Base-by-base conservation (phyloP, 2,797 vertebrate genomes). In the Prionace glauca region DNA sequence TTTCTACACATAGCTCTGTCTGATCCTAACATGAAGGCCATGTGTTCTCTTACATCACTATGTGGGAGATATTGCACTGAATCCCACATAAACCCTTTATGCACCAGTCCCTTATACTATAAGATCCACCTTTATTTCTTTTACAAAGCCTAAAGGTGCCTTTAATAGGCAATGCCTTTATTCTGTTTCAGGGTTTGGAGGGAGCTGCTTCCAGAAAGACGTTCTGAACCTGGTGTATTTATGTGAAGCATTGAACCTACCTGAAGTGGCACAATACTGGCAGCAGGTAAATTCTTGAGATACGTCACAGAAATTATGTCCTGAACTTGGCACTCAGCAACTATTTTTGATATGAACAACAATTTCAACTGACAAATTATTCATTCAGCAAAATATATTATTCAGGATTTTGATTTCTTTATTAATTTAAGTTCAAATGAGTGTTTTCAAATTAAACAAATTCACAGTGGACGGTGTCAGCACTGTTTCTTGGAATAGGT, bases 181-280 rank as follows among this genome's bases (percentile, higher is more conserved):
- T 41, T 86, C 36, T 91, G 26, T 96, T 96, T 95, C 96, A 99
- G 99, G 99, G 88, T 99, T 99, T 96, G 99, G 99, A 97, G 99
- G 99, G 56, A 99, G 99, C 97, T 99, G 99, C 97, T 99, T 99
- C 97, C 99, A 99, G 97, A 99, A 99, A 97, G 99, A 99, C 96
- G 99, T 99, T 95, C 97, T 99, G 96, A 99, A 99, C 96, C 97
- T 99, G 97, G 99, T 99, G 71, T 99, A 99, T 97, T 98, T 99
- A 95, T 99, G 99, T 95, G 99, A 99, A 96, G 99, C 98, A 95
- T 98, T 99, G 96, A 99, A 99, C 96, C 97, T 99, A 92, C 98
- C 99, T 0, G 99, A 99, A 96, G 99, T 99, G 14, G 99, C 99
- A 94, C 98, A 98, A 95, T 99, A 99, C 96, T 99, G 99, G 99